Evolutionary conservation across 2,113 vertebrate genomes (phyloP).

Genomic region (Corydoras sp.): DNA sequence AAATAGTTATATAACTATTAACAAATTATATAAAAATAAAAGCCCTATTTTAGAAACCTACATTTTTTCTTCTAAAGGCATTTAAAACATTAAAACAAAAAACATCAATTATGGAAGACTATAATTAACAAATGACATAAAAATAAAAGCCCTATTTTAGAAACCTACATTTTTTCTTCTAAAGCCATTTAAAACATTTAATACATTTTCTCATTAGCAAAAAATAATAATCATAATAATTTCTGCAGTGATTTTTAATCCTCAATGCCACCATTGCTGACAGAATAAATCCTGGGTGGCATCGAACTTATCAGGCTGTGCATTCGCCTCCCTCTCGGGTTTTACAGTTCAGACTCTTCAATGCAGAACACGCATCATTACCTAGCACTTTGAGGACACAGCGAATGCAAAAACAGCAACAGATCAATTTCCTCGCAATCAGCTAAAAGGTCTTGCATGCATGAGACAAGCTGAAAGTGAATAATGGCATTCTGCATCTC

Average conservation of each 20-base stretch:
- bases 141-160: too few relatives aligned
- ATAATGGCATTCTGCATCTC: slow-evolving; percentile 34
- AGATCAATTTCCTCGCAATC: slow-evolving; percentile 27
- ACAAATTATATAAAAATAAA: too few relatives aligned
- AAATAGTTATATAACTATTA: too few relatives aligned
- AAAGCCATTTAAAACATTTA: too few relatives aligned
- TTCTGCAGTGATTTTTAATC: background rate
- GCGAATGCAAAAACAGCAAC: slow-evolving; percentile 5
- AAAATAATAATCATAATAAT: background rate
- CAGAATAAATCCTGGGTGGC: background rate
- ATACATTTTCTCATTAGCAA: too few relatives aligned
- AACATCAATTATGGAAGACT: too few relatives aligned
- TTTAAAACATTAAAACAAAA: too few relatives aligned
- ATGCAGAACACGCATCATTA: background rate
- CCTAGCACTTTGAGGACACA: background rate
- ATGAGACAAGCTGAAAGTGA: slow-evolving; percentile 2
- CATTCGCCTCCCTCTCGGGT: background rate
- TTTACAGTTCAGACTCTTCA: background rate
- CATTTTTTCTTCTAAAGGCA: too few relatives aligned
- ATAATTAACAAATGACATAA: too few relatives aligned
- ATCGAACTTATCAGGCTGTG: background rate
- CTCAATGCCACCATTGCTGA: background rate
- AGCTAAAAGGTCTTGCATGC: slow-evolving; percentile 22
- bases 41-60: too few relatives aligned
- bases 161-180: too few relatives aligned